Evolutionary conservation across 2,888 invertebrate species (phyloP).

Genomic region (Listrodromus nycthemerus): DNA sequence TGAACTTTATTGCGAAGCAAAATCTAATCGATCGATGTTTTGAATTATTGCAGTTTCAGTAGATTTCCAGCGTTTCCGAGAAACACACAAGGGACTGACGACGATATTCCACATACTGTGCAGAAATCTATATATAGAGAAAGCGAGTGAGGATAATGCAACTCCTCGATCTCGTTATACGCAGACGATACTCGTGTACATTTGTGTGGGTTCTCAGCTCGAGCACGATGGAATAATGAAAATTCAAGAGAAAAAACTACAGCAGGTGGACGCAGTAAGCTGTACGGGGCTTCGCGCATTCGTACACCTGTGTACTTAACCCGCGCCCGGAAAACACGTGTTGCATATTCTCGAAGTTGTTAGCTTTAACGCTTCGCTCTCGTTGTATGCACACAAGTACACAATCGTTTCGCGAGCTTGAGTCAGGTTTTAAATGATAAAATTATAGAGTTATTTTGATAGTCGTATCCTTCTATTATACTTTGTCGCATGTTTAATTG

Average conservation of each 20-base stretch:
- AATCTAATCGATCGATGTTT: neutral
- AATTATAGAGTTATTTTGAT: too few relatives aligned
- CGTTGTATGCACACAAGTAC: neutral
- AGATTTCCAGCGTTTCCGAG: conserved; percentile 26
- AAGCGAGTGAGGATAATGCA: conserved; percentile 30
- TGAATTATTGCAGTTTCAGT: conserved; percentile 36
- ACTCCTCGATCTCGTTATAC: conserved; percentile 34
- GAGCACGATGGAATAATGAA: conserved; percentile 9
- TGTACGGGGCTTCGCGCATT: neutral
- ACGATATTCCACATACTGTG: neutral
- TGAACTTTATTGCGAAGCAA: conserved; percentile 17
- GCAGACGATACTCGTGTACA: conserved; percentile 23
- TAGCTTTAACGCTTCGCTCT: conserved; percentile 17
- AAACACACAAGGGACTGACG: conserved; percentile 13
- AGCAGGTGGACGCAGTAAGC: neutral
- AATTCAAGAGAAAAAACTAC: conserved; percentile 15
- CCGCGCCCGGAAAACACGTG: conserved; percentile 29
- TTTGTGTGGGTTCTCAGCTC: conserved; percentile 6
- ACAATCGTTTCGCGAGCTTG: too few relatives aligned
- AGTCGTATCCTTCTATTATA: too few relatives aligned
- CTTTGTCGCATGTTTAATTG: too few relatives aligned
- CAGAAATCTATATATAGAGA: neutral
- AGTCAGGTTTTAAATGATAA: too few relatives aligned
- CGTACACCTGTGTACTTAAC: neutral
- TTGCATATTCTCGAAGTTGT: conserved; percentile 14